Base-by-base conservation (phyloP, 2,113 vertebrate species). In the Phainopepla nitens region DNA sequence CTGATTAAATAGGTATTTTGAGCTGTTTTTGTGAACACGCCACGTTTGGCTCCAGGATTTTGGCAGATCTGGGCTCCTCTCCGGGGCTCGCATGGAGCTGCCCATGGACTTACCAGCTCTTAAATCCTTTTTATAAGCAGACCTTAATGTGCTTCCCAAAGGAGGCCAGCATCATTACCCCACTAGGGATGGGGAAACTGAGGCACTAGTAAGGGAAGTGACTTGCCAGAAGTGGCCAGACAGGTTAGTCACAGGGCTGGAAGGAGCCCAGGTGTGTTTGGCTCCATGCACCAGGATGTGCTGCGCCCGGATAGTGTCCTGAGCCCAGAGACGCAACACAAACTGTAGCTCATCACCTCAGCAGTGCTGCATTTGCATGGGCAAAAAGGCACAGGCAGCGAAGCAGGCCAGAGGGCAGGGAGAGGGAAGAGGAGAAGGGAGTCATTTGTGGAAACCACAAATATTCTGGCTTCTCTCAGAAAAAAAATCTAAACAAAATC, bases 1-100 rank as follows among this genome's bases (percentile, higher is more conserved):
- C 95, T 92, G 95, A 97, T 97, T 94, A 96, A 97, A 96, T 89
- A 97, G 93, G 95, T 94, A 96, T 96, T 96, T 88, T 87, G 81
- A 93, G 89, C 94, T 94, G 72, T 70, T 93, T 77, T 82, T 87
- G 72, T 64, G 61, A 96, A 94, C 71, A 62, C 76, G 53, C 92
- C 71, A 47, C 4, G 15, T 60, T 91, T 83, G 62, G 72, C 72
- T 87, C 54, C 31, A 4, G 81, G 90, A 44, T 85, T 94, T 61
- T 87, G 88, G 78, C 72, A 83, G 61, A 91, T 73, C 64, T 49
- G 3, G 69, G 42, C 53, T 79, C 56, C 60, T 72, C 70, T 47
- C 21, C 6, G 4, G 61, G 44, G 61, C 66, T 84, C 15, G 53
- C 64, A 61, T 6, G 10, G 71, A 73, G 56, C 76, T 90, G 82